Evolutionary conservation across 2,113 vertebrate genomes (phyloP).

Genomic region (Chionis minor): DNA sequence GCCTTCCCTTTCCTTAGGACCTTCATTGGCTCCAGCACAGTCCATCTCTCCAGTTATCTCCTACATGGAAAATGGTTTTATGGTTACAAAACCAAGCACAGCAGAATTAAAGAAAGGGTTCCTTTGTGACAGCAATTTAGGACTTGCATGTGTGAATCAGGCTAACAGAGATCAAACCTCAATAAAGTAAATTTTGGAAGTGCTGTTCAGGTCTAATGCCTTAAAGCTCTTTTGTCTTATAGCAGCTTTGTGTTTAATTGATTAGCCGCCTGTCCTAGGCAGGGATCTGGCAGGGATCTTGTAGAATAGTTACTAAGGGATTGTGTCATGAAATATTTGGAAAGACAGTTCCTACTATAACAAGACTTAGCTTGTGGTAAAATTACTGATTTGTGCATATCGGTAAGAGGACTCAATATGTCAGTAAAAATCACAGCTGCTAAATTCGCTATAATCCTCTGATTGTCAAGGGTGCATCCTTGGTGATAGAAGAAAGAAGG

Average conservation of each 20-base stretch:
- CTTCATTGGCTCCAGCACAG: not conserved
- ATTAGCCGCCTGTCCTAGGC: not conserved
- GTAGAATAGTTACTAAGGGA: not conserved
- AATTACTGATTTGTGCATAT: not conserved
- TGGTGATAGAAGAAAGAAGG: not conserved
- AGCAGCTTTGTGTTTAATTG: not conserved
- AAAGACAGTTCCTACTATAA: not conserved
- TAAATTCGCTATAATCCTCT: not conserved
- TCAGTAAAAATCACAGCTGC: not conserved
- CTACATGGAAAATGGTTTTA: not conserved
- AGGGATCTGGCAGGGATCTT: not conserved
- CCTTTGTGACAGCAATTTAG: not conserved
- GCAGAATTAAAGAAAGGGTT: not conserved
- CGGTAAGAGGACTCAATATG: not conserved
- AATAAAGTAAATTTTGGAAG: not conserved
- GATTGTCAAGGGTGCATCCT: not conserved
- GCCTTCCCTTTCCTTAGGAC: not conserved
- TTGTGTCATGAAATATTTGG: not conserved
- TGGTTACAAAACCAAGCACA: not conserved
- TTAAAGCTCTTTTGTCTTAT: not conserved
- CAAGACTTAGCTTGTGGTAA: not conserved
- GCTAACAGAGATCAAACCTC: not conserved
- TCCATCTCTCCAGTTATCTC: not conserved
- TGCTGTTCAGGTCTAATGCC: not conserved
- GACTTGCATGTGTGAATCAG: not conserved